These are phyloP conservation scores for Eupeodes corollae DNA, from an alignment of 1,140 invertebrate genomes.

Conservation along the genomic window DNA sequence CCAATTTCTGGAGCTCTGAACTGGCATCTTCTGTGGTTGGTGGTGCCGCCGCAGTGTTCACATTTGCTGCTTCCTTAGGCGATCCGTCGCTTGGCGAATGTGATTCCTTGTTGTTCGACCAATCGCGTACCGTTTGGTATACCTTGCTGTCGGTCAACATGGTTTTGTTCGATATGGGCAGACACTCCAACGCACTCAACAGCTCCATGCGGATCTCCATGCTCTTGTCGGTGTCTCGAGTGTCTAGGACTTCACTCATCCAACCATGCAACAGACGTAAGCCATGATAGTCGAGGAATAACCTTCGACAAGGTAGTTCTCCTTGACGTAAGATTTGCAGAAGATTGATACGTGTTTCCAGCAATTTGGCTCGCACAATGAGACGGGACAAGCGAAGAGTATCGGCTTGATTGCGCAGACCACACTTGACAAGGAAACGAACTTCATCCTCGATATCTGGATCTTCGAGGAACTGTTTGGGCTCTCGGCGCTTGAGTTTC, in stretches of 20 bases:
- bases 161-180: constrained; percentile 88
- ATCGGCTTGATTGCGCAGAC: constrained; percentile 77
- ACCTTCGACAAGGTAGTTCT: constrained; percentile 65
- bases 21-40: constrained; percentile 9
- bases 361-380: constrained; percentile 82
- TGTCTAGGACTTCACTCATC: constrained; percentile 53
- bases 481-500: constrained; percentile 26
- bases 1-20: constrained; percentile 7
- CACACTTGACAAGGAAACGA: constrained; percentile 54
- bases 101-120: constrained; percentile 45
- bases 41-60: not conserved
- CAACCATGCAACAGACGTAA: constrained; percentile 81
- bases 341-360: constrained; percentile 56
- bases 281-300: constrained; percentile 93
- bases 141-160: constrained; percentile 88
- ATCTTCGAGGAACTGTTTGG: constrained; percentile 23
- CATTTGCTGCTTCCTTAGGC: constrained; percentile 4
- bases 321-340: constrained; percentile 58
- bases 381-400: constrained; percentile 78
- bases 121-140: constrained; percentile 66
- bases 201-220: constrained; percentile 54
- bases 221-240: constrained; percentile 24
- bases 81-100: constrained; percentile 37
- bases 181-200: constrained; percentile 62
- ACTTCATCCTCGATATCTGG: constrained; percentile 68